Percentiles rank a stretch among this genome's conserved stretches.
Evolutionary conservation across 2,113 vertebrate genomes (phyloP).

Genomic region (Theristicus caerulescens): DNA sequence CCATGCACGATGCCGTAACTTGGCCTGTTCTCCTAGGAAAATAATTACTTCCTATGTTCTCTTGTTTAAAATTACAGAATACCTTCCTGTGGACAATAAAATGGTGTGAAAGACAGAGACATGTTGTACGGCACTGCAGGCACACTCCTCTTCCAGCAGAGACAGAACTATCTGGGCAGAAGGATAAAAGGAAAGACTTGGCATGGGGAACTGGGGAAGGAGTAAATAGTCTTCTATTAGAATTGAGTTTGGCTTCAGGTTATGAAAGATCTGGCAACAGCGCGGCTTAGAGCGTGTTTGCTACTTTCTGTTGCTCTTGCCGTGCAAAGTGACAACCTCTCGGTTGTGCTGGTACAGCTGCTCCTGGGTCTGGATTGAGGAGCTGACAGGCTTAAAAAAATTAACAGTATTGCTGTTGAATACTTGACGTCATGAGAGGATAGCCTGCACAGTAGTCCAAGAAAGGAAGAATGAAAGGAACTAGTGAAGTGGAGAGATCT

Average conservation of each 20-base stretch:
- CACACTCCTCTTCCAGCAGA: background rate
- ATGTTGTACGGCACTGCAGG: background rate
- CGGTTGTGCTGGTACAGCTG: background rate
- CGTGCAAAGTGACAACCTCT: background rate
- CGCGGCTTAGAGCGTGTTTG: accelerated
- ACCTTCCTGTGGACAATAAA: background rate
- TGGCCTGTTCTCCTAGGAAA: background rate
- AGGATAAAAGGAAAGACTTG: background rate
- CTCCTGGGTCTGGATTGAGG: background rate
- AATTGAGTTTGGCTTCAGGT: background rate
- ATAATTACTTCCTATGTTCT: background rate
- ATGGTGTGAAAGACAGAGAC: background rate
- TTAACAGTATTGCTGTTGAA: background rate
- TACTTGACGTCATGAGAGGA: background rate
- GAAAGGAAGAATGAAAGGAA: background rate
- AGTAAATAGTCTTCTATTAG: background rate
- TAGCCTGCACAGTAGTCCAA: background rate
- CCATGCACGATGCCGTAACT: background rate
- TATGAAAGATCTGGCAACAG: background rate
- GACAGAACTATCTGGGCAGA: background rate
- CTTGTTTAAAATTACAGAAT: background rate
- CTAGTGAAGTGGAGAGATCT: background rate
- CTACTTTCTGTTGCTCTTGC: background rate
- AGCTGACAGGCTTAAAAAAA: background rate
- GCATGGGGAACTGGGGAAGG: background rate